Base-by-base conservation (phyloP, 2,888 invertebrate genomes). In the Congeria kusceri region DNA sequence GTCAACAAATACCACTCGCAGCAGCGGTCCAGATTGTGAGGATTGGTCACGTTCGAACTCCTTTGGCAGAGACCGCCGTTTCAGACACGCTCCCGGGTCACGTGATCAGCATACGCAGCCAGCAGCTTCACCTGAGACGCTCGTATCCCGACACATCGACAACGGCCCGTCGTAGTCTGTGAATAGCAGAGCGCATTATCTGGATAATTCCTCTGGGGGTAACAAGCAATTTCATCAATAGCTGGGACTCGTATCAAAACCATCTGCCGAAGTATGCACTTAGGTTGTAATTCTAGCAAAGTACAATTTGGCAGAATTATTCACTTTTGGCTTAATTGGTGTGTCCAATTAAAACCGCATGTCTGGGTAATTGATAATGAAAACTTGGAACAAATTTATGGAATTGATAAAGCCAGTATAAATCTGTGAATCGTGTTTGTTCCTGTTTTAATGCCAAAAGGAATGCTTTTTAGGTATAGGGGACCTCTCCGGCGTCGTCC, bases 181-280 rank as follows among this genome's bases (percentile, higher is more conserved):
- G 23, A 53, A 25, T 11, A 39, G 39, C 11, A 15, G 39, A 39
- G 39, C 23, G 25, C 53, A 9, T 20, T 53, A 23, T 25, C 53
- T 53, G 25, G 53, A 53, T 53, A 53, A 53, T 25, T 53, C 53
- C 20, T 56, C 28, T 47, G 39, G 29, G 53, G 29, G 57, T 56
- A 32, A 56, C 32, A 20, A 39, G 66, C 29, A 39, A 39, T 56
- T 66, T 66, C 57, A 56, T 23, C 57, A 56, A 56, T 15, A 25
- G 23, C 53, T 53, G 7, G 18, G 20, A 25, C 53, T 53, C 20
- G 23, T 53, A 53, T 53, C 53, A 53, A 53, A 53, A 53, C 53
- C 66, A 57, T 66, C 66, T 66, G 66, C 66, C 66, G 27, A 66
- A 66, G 56, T 56, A 66, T 66, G 66, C 66, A 56, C 56, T 53